Percentiles rank a stretch among this genome's conserved stretches.
Conservation (phyloP, 1,140 invertebrate species). For the Chionoecetes opilio region DNA sequence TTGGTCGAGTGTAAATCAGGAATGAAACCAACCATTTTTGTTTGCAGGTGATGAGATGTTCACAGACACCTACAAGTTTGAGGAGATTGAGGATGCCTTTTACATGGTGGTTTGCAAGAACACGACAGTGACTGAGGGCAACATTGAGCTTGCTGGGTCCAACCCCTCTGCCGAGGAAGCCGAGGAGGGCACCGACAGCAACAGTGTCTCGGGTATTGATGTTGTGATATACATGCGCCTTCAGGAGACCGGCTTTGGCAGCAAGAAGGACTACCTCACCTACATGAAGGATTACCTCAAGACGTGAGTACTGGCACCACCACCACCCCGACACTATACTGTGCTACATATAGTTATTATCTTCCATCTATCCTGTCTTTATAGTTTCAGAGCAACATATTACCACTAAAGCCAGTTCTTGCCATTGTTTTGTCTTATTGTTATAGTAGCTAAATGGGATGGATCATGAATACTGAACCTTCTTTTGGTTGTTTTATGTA, state of each 20-base stretch:
- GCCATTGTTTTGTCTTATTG: too few species aligned
- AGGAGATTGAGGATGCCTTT: constrained; percentile 95
- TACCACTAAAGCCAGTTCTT: too few species aligned
- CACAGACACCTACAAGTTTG: constrained; percentile 98
- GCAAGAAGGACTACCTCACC: constrained; percentile 89
- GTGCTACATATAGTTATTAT: too few species aligned
- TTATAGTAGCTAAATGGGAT: too few species aligned
- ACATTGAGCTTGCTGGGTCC: constrained; percentile 92
- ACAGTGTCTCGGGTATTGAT: constrained; percentile 93
- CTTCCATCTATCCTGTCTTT: too few species aligned
- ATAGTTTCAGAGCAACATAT: too few species aligned
- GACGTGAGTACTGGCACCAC: constrained; percentile 84
- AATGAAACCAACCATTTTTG: background rate
- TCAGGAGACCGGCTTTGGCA: constrained; percentile 89
- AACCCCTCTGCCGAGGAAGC: constrained; percentile 97
- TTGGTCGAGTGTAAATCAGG: too few species aligned
- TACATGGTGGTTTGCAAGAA: constrained; percentile 96
- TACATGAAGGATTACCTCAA: constrained; percentile 99
- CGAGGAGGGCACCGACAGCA: constrained; percentile 92
- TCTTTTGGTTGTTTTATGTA: too few species aligned
- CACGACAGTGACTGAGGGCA: constrained; percentile 87
- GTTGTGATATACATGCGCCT: constrained; percentile 96
- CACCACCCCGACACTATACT: too few species aligned
- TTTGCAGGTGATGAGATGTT: constrained; percentile 97
- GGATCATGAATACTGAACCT: too few species aligned